Base-by-base conservation (phyloP, 2,888 invertebrate genomes). In the Melanotus villosus region DNA sequence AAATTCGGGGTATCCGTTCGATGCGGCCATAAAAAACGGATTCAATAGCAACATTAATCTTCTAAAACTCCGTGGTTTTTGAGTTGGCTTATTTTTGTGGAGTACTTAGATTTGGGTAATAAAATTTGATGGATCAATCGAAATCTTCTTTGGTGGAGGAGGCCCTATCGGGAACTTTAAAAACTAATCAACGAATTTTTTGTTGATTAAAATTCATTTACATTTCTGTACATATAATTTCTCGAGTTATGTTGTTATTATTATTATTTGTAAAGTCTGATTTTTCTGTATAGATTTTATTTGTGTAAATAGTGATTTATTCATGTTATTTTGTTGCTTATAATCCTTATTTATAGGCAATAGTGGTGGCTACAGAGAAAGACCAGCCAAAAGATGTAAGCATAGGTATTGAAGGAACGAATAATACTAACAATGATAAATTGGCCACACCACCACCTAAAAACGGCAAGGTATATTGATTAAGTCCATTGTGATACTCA, bases 341-440 rank as follows among this genome's bases (percentile, higher is more conserved):
- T 12, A 30, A 60, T 56, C 60, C 63, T 82, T 80, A 70, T 82
- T 83, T 84, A 82, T 84, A 84, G 84, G 84, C 78, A 65, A 72
- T 77, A 75, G 78, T 84, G 72, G 79, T 83, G 73, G 80, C 80
- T 67, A 77, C 78, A 68, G 83, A 83, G 78, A 79, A 75, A 52
- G 80, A 80, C 73, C 74, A 75, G 58, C 76, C 79, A 74, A 81
- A 81, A 74, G 83, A 83, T 73, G 81, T 84, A 77, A 81, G 80
- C 80, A 80, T 84, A 78, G 83, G 82, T 79, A 81, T 84, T 76
- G 81, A 80, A 78, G 83, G 80, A 78, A 78, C 74, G 72, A 78
- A 79, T 77, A 76, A 76, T 78, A 77, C 77, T 79, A 80, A 80
- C 73, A 77, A 76, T 75, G 76, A 77, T 68, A 75, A 77, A 71